Base-by-base conservation (phyloP, 2,113 vertebrate species). In the Illadopsis cleaveri region DNA sequence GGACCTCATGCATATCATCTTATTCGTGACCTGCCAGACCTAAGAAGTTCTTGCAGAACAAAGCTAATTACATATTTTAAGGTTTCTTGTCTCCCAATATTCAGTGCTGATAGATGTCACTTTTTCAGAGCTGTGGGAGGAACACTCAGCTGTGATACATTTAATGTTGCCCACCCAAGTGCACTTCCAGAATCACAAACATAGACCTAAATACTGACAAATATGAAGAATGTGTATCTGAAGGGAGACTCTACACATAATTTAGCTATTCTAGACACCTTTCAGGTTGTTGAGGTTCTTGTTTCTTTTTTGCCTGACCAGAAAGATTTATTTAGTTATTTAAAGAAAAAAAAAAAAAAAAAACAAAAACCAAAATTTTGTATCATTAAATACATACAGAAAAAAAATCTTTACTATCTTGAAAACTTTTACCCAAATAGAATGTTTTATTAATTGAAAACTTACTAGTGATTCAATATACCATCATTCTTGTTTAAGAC, bases 1-100 rank as follows among this genome's bases (percentile, higher is more conserved):
- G 22, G 42, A 53, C 14, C 16, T 65, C 4, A 30, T 30, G 47
- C 37, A 20, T 54, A 27, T 14, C 40, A 10, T 25, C 28, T 64
- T 14, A 20, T 5, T 44, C 0, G 0, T 56, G 40, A 50, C 45
- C 16, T 60, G n/a, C 11, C 37, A 65, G 42, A 37, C 16, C 2
- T 14, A 22, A 58, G 23, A 9, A 56, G 15, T 37, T 10, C 17
- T 35, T 60, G 33, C 30, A 60, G 45, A 53, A 21, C 31, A 72
- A 76, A 68, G 6, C 24, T 68, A 91, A 44, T 28, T 10, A 54
- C 2, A 0, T 53, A 25, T 31, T 79, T 71, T 31, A 50, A 66
- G 6, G 17, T 44, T 57, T 66, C 31, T 62, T 1, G 4, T 38
- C 33, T 61, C 37, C 12, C 8, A 23, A 12, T 13, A 48, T 82